phyloP scores from a whole-genome alignment of 2,888 invertebrate species.

The Epirrhoe alternata region DNA sequence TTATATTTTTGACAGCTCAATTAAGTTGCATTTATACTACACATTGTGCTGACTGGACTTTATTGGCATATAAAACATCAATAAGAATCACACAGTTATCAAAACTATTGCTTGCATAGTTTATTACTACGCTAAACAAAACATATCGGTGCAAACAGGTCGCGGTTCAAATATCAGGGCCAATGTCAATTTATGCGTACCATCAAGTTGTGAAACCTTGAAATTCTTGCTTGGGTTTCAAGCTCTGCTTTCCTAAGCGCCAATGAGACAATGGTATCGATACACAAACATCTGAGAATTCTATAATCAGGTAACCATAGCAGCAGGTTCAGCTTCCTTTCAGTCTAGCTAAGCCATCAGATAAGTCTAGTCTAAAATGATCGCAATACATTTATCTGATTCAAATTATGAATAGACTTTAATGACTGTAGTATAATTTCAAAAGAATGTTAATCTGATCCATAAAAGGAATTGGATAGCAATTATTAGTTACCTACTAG shows the following conservation, averaged over 20 bases:
- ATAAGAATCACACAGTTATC: background rate
- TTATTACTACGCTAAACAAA: conserved; percentile 42
- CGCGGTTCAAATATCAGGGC: conserved; percentile 62
- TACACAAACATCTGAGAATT: too few relatives aligned
- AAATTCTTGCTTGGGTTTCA: conserved; percentile 5
- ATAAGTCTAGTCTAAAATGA: too few relatives aligned
- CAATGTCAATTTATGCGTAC: conserved; percentile 59
- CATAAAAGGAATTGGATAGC: too few relatives aligned
- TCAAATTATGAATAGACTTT: too few relatives aligned
- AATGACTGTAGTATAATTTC: too few relatives aligned
- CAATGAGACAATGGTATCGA: too few relatives aligned
- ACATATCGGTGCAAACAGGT: conserved; percentile 39
- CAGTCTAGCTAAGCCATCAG: too few relatives aligned
- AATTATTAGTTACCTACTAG: too few relatives aligned
- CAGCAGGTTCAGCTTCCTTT: too few relatives aligned
- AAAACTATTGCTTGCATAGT: background rate
- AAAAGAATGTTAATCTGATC: too few relatives aligned
- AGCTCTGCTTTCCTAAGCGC: background rate
- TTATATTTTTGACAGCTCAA: background rate
- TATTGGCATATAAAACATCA: conserved; percentile 10
- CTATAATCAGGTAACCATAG: too few relatives aligned
- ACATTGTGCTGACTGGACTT: background rate
- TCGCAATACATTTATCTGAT: too few relatives aligned
- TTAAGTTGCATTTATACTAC: background rate
- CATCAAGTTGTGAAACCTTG: conserved; percentile 44